phyloP scores from a whole-genome alignment of 2,113 vertebrate species.

The Micronycteris hirsuta region DNA sequence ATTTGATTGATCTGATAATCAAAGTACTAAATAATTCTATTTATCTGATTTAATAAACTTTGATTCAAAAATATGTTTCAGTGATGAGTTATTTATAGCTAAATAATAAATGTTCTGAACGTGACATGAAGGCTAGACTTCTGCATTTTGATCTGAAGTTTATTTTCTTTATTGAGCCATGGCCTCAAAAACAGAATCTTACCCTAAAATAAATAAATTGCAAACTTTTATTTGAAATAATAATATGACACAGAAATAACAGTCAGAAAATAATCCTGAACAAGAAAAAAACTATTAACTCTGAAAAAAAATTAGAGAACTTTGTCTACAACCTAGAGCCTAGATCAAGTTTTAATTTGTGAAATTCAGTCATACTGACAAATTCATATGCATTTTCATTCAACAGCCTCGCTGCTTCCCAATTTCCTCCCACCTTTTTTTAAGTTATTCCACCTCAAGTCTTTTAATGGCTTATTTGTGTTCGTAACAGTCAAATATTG shows the following conservation, averaged over 20 bases:
- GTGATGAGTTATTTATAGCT: neutral
- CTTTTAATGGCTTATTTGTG: neutral
- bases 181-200: neutral
- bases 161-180: neutral
- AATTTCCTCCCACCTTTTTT: neutral
- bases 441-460: neutral
- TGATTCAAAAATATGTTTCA: neutral
- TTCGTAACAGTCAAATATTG: neutral
- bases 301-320: neutral
- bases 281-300: neutral
- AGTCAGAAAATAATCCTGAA: neutral
- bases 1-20: conserved; percentile 18
- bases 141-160: too few species aligned
- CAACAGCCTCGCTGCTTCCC: neutral
- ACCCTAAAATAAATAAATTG: neutral
- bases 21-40: neutral
- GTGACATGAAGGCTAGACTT: neutral
- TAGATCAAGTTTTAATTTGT: neutral
- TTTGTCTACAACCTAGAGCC: neutral
- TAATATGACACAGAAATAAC: neutral
- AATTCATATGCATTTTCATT: neutral
- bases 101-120: conserved; percentile 14
- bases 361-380: neutral
- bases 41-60: neutral
- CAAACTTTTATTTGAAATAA: neutral